Conservation (phyloP, 2,888 invertebrate species). For the Conus canariensis region DNA sequence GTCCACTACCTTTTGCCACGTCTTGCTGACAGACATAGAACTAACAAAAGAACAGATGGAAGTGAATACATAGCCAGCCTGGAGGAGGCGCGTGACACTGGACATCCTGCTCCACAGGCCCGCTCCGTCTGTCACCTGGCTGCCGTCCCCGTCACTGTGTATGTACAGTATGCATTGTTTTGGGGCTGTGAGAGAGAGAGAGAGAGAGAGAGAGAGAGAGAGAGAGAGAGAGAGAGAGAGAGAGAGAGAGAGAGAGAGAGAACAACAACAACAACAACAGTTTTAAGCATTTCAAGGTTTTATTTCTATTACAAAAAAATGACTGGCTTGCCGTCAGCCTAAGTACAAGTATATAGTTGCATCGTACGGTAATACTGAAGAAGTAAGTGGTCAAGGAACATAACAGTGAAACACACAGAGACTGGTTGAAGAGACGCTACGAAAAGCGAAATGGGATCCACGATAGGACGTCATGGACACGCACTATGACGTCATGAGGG, state of each 20-base stretch:
- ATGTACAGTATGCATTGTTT: too few species aligned
- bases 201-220: slow-evolving; percentile 27
- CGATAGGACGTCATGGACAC: neutral
- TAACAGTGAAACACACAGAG: neutral
- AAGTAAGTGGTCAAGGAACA: slow-evolving; percentile 8
- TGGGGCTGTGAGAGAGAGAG: slow-evolving; percentile 18
- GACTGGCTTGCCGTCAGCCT: slow-evolving; percentile 44
- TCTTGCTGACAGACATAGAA: too few species aligned
- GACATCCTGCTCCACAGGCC: neutral
- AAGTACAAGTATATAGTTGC: slow-evolving; percentile 37
- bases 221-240: slow-evolving; percentile 23
- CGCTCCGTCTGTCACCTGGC: neutral
- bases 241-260: neutral
- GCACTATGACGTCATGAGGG: too few species aligned
- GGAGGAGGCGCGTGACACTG: neutral
- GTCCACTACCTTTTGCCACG: too few species aligned
- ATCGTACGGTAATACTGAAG: slow-evolving; percentile 37
- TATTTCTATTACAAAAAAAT: slow-evolving; percentile 39
- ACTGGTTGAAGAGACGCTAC: neutral
- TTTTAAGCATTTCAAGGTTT: slow-evolving; percentile 20
- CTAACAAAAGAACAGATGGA: too few species aligned
- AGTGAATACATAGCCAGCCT: too few species aligned
- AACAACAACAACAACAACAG: neutral
- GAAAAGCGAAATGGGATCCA: neutral
- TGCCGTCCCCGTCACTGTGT: too few species aligned